Conservation (phyloP, 2,888 invertebrate genomes). For the Melinaea menophilus region DNA sequence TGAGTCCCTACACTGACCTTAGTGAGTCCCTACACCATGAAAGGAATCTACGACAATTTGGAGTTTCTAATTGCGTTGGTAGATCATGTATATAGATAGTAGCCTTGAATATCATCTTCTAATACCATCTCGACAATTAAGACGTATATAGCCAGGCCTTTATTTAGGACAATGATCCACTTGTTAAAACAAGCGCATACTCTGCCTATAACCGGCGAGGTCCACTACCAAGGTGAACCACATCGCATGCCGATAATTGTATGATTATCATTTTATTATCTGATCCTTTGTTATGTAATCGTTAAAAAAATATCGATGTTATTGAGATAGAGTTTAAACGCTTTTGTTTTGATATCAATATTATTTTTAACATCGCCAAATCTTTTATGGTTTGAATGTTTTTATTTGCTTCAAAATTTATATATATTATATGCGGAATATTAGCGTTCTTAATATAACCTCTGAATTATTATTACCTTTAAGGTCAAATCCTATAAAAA, state of each 20-base stretch:
- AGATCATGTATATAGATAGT: no score
- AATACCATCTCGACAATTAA: background rate
- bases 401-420: background rate
- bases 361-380: background rate
- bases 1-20: no score
- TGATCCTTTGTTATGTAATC: slow-evolving; percentile 3
- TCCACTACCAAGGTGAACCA: slow-evolving; percentile 1
- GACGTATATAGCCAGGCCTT: background rate
- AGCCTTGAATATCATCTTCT: no score
- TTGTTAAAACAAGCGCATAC: slow-evolving; percentile 6
- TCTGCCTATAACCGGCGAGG: slow-evolving; percentile 1
- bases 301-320: background rate
- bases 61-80: no score
- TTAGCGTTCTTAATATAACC: no score
- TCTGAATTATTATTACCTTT: no score
- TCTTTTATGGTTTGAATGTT: background rate
- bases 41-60: no score
- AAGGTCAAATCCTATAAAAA: background rate
- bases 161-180: slow-evolving; percentile 1
- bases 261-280: background rate
- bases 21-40: no score
- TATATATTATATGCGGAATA: background rate
- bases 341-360: background rate
- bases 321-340: no score
- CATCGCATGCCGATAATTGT: slow-evolving; percentile 4